Evolutionary conservation across 2,888 invertebrate species (phyloP), one percentile per base, ranked within the genome.

Genomic region (Melieria omissa): DNA sequence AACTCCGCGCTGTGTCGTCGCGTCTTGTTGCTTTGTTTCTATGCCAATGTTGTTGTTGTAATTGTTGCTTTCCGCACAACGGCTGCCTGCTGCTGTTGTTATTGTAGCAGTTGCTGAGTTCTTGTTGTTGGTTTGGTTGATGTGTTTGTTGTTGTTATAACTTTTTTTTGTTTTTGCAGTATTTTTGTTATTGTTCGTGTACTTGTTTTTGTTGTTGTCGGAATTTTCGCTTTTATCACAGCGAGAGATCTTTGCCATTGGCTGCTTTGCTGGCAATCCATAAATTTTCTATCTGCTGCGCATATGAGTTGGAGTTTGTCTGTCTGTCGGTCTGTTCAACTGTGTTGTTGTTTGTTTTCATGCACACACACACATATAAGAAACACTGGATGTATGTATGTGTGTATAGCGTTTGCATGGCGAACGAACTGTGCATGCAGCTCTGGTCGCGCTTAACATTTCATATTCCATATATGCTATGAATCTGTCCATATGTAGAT

Each of bases 211-310:
- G 61, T 71, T 67, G 61, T 65, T 73, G 58, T 60, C 60, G 47
- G 65, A 52, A 65, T 58, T 71, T 70, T 75, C 74, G 65, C 72
- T 76, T 75, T 81, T 80, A 81, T 81, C 80, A 69, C 76, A 74
- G 79, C 74, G 72, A 74, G 75, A 77, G 78, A 81, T 81, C 80
- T 80, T 77, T 80, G 79, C 79, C 75, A 80, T 81, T 80, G 81
- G 79, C 70, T 75, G 75, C 58, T 78, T 76, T 67, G 65, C 69
- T 70, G 66, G 65, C 65, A 73, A 65, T 68, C 68, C 72, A 72
- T 72, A 72, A 72, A 68, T 72, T 72, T 68, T 55, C n/a, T 29
- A 14, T 14, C 71, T 64, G 29, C 71, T 64, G 29, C 29, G 3
- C n/a, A 57, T 57, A 57, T 57, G 29, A 16, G 9, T 57, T 10